A percentile compares a stretch with the other conserved stretches of the same genome.
Conservation (phyloP, 2,113 vertebrate species). For the Colinus virginianus region DNA sequence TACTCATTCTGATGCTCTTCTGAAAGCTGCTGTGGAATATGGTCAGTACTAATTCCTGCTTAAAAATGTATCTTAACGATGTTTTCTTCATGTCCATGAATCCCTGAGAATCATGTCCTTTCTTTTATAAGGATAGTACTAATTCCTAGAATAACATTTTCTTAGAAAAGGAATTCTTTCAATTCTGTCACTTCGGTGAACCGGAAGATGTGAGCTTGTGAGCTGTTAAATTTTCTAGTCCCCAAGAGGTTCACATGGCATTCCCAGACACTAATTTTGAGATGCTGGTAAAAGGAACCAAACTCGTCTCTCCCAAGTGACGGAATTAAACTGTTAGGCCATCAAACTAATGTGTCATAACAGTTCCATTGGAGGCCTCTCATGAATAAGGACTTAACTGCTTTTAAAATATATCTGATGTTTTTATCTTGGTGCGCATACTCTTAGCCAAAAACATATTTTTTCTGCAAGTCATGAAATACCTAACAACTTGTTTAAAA, state of each 20-base stretch:
- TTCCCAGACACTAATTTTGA: constrained; percentile 18
- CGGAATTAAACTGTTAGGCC: neutral
- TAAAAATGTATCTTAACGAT: neutral
- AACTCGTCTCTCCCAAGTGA: neutral
- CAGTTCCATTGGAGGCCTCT: neutral
- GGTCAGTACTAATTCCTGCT: constrained; percentile 82
- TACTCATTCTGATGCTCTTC: constrained; percentile 89
- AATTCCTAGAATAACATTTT: neutral
- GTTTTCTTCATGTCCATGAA: neutral
- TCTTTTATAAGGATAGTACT: neutral
- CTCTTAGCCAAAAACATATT: neutral
- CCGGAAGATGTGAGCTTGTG: constrained; percentile 5
- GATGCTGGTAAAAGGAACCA: neutral
- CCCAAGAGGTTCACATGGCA: neutral
- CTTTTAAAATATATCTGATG: neutral
- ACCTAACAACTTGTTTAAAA: neutral
- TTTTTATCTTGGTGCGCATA: neutral
- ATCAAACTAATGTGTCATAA: constrained; percentile 5
- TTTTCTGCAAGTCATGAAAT: neutral
- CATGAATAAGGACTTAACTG: neutral
- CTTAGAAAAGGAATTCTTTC: constrained; percentile 9
- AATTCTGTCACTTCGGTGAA: constrained; percentile 14
- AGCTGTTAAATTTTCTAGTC: constrained; percentile 22
- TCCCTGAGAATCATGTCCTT: neutral
- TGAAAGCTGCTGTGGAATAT: constrained; percentile 91